Conservation (phyloP, 2,113 vertebrate genomes). For the Oophaga pumilio region DNA sequence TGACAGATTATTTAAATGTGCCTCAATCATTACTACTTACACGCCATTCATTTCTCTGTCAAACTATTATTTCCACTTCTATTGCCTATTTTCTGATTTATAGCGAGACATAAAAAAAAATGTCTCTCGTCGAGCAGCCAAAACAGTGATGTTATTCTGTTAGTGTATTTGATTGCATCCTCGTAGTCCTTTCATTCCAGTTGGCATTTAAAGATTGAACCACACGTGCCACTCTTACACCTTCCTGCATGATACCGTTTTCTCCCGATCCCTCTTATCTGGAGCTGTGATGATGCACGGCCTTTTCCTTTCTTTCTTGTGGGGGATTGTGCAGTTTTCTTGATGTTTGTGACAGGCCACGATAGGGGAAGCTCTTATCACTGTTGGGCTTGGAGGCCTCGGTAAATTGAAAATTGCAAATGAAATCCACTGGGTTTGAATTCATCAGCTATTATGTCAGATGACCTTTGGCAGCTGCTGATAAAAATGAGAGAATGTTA, state of each 20-base stretch:
- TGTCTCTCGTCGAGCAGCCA: constrained; percentile 58
- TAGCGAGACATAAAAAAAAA: constrained; percentile 72
- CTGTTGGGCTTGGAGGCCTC: constrained; percentile 88
- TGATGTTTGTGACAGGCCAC: constrained; percentile 95
- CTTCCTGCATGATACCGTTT: constrained; percentile 74
- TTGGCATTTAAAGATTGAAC: constrained; percentile 81
- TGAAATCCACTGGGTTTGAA: constrained; percentile 95
- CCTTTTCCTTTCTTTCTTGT: constrained; percentile 81
- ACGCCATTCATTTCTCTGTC: constrained; percentile 53
- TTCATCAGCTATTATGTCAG: constrained; percentile 97
- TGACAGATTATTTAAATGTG: constrained; percentile 53
- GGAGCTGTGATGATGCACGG: constrained; percentile 78
- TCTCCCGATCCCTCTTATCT: constrained; percentile 85
- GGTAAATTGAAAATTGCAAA: constrained; percentile 98
- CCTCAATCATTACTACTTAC: constrained; percentile 47
- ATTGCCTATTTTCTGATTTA: constrained; percentile 65
- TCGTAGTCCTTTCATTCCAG: constrained; percentile 78
- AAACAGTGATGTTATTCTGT: constrained; percentile 67
- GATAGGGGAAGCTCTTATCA: constrained; percentile 94
- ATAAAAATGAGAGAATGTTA: constrained; percentile 95
- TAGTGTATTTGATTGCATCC: constrained; percentile 75
- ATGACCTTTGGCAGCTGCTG: constrained; percentile 96
- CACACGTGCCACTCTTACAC: constrained; percentile 76
- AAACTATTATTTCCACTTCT: constrained; percentile 47
- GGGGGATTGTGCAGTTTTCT: constrained; percentile 83